Conservation (phyloP, 2,113 vertebrate species). For the Scartelaos histophorus region DNA sequence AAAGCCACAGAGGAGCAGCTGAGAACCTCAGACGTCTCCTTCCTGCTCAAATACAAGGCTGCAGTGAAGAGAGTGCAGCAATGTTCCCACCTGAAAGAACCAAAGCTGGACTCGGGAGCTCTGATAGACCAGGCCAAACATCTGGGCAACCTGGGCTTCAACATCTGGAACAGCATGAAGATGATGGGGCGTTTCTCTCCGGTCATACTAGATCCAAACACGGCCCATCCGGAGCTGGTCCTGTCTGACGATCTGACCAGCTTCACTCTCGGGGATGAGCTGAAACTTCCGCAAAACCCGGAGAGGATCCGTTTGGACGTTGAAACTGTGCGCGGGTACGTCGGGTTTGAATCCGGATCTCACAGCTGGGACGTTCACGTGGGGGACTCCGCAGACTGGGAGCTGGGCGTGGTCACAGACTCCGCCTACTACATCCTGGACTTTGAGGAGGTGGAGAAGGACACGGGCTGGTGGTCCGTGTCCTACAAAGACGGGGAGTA, state of each 20-base stretch:
- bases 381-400: not conserved
- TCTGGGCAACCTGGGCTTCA: slow-evolving; percentile 1
- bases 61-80: not conserved
- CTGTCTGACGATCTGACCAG: not conserved
- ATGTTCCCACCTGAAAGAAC: not conserved
- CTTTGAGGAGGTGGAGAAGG: not conserved
- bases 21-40: not conserved
- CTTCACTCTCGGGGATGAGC: not conserved
- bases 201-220: slow-evolving; percentile 2
- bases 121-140: slow-evolving; percentile 7
- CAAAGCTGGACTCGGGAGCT: slow-evolving; percentile 2
- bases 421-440: not conserved
- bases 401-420: not conserved
- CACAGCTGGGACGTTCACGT: not conserved
- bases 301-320: not conserved
- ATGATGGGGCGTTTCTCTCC: not conserved
- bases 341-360: not conserved
- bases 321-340: not conserved
- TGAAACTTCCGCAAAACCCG: not conserved
- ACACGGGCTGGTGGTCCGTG: not conserved
- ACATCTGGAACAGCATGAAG: slow-evolving; percentile 5
- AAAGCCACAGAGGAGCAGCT: not conserved
- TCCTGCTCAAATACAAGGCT: slow-evolving; percentile 2
- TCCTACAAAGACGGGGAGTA: not conserved
- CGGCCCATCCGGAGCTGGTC: not conserved